These are phyloP conservation scores for Microcaecilia unicolor DNA, from an alignment of 2,797 vertebrate genomes.

Conservation along the genomic window DNA sequence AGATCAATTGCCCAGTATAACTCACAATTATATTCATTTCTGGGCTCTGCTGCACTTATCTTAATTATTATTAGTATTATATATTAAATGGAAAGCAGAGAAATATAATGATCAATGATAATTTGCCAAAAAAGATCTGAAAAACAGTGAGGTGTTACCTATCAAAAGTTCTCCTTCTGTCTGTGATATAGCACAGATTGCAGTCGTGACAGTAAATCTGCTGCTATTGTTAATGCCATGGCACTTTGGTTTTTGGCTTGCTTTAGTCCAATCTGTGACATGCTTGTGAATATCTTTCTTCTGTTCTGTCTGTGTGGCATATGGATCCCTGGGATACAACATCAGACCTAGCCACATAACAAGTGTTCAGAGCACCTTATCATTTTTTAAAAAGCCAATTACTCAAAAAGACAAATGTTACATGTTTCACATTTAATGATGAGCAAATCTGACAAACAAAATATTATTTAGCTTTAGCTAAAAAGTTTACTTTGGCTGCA, in stretches of 20 bases:
- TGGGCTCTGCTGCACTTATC: constrained; percentile 40
- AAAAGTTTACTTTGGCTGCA: constrained; percentile 73
- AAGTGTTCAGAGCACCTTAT: constrained; percentile 80
- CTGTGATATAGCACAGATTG: constrained; percentile 81
- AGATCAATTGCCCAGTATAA: constrained; percentile 5
- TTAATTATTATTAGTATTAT: constrained; percentile 42
- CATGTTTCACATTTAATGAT: constrained; percentile 78
- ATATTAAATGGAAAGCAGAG: constrained; percentile 73
- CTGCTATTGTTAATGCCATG: constrained; percentile 80
- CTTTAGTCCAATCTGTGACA: constrained; percentile 81
- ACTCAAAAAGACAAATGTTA: constrained; percentile 78
- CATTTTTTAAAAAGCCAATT: constrained; percentile 79
- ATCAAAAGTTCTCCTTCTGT: constrained; percentile 81
- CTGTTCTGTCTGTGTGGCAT: constrained; percentile 81
- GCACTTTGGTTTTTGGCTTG: constrained; percentile 81
- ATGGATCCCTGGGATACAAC: constrained; percentile 80
- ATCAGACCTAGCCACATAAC: constrained; percentile 78
- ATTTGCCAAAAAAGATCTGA: constrained; percentile 77
- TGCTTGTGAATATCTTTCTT: constrained; percentile 79
- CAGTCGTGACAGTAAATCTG: constrained; percentile 83
- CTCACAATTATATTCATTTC: constrained; percentile 39
- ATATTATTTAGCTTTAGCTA: constrained; percentile 65
- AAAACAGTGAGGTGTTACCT: constrained; percentile 78
- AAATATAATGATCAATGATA: constrained; percentile 79
- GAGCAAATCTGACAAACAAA: constrained; percentile 72